Conservation (phyloP, 23 tunicate genomes). For the Oikopleura albicans region DNA sequence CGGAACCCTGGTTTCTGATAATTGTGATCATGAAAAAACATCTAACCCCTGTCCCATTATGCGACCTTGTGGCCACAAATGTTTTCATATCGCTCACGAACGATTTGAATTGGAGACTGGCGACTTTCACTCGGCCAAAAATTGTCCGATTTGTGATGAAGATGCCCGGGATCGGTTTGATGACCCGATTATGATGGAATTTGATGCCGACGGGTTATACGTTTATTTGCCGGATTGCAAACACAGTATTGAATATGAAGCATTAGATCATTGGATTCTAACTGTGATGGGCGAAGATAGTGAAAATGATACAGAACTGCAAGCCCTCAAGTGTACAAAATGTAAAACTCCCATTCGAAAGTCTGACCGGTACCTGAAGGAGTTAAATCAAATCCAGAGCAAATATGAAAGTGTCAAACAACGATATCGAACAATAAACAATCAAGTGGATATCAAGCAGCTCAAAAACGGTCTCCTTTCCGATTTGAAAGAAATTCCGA, state of each 20-base stretch:
- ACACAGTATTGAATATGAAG: not conserved
- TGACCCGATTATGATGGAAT: not conserved
- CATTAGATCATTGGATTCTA: not conserved
- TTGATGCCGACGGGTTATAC: not conserved
- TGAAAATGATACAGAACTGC: not conserved
- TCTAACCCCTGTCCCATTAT: not conserved
- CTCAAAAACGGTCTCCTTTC: too few species aligned
- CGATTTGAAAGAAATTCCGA: too few species aligned
- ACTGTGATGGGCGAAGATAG: not conserved
- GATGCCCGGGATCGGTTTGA: not conserved
- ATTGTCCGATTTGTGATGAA: not conserved
- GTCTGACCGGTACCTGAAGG: not conserved
- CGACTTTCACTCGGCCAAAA: not conserved
- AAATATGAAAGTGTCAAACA: not conserved
- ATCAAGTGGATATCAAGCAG: too few species aligned
- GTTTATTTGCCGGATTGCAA: not conserved
- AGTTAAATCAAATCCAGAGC: not conserved
- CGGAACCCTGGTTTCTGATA: too few species aligned
- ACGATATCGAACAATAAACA: too few species aligned
- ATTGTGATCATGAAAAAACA: not conserved
- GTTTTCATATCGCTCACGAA: not conserved
- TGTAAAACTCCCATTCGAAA: not conserved
- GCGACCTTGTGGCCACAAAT: not conserved
- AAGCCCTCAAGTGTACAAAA: not conserved
- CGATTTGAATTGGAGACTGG: not conserved